A percentile compares a stretch with the other conserved stretches of the same genome.
Conservation (phyloP, 2,888 invertebrate species). For the Eilema caniola region DNA sequence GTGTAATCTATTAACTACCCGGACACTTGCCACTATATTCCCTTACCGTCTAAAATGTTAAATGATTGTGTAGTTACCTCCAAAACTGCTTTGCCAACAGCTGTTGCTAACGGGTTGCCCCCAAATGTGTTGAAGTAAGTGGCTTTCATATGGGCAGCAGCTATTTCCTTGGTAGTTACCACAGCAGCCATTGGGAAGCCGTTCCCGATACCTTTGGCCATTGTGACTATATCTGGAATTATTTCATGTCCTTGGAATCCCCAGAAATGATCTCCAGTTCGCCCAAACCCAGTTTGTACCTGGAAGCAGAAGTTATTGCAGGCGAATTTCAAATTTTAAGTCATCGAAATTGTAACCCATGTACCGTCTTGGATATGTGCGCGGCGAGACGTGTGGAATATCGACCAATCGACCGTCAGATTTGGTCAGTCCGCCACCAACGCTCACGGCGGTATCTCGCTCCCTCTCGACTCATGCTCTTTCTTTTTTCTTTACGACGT, state of each 20-base stretch:
- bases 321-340: neutral
- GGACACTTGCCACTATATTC: too few relatives aligned
- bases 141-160: slow-evolving; percentile 91
- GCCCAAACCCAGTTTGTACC: slow-evolving; percentile 98
- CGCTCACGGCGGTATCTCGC: too few relatives aligned
- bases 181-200: slow-evolving; percentile 99
- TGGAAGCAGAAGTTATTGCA: slow-evolving; percentile 12
- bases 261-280: slow-evolving; percentile 98
- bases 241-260: slow-evolving; percentile 97
- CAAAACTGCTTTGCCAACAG: slow-evolving; percentile 96
- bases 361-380: too few relatives aligned
- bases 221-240: slow-evolving; percentile 97
- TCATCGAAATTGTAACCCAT: too few relatives aligned
- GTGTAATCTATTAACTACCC: too few relatives aligned
- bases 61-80: slow-evolving; percentile 88
- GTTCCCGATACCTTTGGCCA: slow-evolving; percentile 98
- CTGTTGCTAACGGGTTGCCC: slow-evolving; percentile 96
- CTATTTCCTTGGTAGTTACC: slow-evolving; percentile 96
- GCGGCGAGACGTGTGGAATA: too few relatives aligned
- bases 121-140: slow-evolving; percentile 98
- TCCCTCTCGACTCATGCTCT: too few relatives aligned
- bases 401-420: too few relatives aligned
- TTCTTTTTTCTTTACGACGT: too few relatives aligned
- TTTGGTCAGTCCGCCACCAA: too few relatives aligned
- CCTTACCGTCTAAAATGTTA: neutral